A percentile compares a stretch with the other conserved stretches of the same genome.
phyloP scores from a whole-genome alignment of 2,888 invertebrate species.

The Eupithecia subfuscata region DNA sequence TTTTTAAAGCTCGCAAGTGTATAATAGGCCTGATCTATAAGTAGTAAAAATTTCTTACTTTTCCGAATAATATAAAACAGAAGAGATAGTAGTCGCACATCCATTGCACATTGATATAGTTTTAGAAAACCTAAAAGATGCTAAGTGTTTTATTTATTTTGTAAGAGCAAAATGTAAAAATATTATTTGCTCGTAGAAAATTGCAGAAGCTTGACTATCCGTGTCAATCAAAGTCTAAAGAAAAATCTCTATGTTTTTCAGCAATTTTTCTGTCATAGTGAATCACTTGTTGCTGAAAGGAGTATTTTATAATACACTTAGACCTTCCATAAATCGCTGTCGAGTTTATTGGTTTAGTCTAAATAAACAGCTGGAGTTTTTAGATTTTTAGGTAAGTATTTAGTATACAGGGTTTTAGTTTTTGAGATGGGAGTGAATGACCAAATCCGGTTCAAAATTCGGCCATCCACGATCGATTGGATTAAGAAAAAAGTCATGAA shows the following conservation, averaged over 20 bases:
- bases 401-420: too few species aligned
- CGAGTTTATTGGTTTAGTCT: too few species aligned
- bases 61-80: background rate
- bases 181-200: constrained; percentile 1
- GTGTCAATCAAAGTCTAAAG: background rate
- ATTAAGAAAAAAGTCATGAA: too few species aligned
- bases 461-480: too few species aligned
- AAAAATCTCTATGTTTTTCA: background rate
- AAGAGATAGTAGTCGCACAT: background rate
- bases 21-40: too few species aligned
- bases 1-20: too few species aligned
- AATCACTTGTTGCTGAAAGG: background rate
- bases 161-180: background rate
- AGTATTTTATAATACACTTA: too few species aligned
- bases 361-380: too few species aligned
- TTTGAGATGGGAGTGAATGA: too few species aligned
- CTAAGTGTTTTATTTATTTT: background rate
- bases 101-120: background rate
- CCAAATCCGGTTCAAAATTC: too few species aligned
- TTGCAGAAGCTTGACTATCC: background rate
- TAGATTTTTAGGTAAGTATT: too few species aligned
- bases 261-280: background rate
- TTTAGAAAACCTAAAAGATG: background rate
- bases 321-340: too few species aligned
- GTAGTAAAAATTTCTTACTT: background rate